Base-by-base conservation (phyloP, 2,888 invertebrate genomes). In the Pyrrhosoma nymphula region DNA sequence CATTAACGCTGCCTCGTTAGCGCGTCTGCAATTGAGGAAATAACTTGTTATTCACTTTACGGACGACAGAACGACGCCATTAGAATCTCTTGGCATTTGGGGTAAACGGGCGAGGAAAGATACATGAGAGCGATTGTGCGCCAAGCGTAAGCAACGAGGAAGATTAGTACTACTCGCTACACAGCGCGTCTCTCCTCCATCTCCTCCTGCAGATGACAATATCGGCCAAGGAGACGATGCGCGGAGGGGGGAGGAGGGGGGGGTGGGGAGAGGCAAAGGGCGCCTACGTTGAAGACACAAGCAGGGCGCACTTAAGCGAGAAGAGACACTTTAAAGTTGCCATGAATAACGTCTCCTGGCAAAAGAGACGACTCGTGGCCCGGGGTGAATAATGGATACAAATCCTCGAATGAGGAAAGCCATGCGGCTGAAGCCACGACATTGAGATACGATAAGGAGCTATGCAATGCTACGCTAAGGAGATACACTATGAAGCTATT, bases 1-100 rank as follows among this genome's bases (percentile, higher is more conserved):
- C 63, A 63, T 63, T 63, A 91, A 39, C 39, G 39, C 91, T 16
- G 63, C 39, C 30, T 60, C 63, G 91, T 63, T 69, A 91, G 23
- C 12, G 39, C 26, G 63, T 63, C 39, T 63, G 63, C 91, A 91
- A 91, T 63, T n/a, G 93, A 93, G 93, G 93, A 93, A 93, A 93
- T 93, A n/a, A 69, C 93, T 93, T 93, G 93, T 93, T 93, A 93
- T 93, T 93, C 93, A 63, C 69, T 82, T 82, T 82, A 82, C 2
- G 20, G 47, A 69, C 23, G 75, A 69, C 35, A 69, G 39, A n/a
- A 60, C 56, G n/a, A 56, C 56, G 90, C 8, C 90, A 23, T 60
- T 30, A 35, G 56, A 56, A 26, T 30, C 60, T 23, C 90, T 30
- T 91, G 56, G 60, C 90, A 60, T 60, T 91, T 39, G 91, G 39